phyloP scores from a whole-genome alignment of 2,888 invertebrate species.

The Cantharis flavilabris region DNA sequence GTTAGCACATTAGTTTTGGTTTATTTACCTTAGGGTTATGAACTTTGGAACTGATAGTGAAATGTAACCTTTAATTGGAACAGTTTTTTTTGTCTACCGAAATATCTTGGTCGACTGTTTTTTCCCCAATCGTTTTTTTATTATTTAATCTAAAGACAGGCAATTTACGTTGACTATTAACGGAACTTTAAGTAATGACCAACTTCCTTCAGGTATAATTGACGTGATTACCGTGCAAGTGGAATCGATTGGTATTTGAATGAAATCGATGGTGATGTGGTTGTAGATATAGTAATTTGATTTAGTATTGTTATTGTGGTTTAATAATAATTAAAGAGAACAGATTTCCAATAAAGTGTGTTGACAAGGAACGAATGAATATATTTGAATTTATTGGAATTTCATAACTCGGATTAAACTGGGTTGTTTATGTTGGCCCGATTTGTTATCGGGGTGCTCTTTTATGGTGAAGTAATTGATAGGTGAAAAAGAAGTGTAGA shows the following conservation, averaged over 20 bases:
- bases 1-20: background rate
- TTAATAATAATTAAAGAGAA: background rate
- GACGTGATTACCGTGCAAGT: background rate
- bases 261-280: background rate
- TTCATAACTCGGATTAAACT: background rate
- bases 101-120: background rate
- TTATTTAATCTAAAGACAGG: background rate
- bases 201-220: background rate
- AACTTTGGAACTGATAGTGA: background rate
- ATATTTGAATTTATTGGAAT: background rate
- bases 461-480: background rate
- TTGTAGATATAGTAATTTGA: background rate
- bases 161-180: background rate
- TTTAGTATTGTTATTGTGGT: background rate
- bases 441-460: background rate
- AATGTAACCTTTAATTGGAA: background rate
- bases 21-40: background rate
- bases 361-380: background rate
- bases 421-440: background rate
- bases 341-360: background rate
- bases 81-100: background rate
- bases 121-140: background rate
- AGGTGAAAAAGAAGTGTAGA: conserved; percentile 14
- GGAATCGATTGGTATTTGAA: background rate
- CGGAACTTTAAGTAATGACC: background rate